Evolutionary conservation across 92 coral and sea anemone species (phyloP), one percentile per base, ranked within the genome.

Genomic region (Porites rus): DNA sequence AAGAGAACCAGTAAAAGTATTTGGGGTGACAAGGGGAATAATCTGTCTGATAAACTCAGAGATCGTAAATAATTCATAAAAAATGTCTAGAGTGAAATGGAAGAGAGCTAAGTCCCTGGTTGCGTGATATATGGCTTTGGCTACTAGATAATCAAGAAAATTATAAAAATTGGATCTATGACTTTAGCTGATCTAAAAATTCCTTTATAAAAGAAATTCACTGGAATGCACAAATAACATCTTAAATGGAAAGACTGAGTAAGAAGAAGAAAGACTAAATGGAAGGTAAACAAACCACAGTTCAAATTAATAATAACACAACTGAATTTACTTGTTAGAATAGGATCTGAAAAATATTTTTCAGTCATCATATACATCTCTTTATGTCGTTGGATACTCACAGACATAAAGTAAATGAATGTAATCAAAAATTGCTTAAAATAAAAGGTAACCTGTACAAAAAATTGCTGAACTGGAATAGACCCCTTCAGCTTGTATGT

Each of bases 21-120:
- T 20, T 1, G 54, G 72, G 58, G 19, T 16, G 24, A 83, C 43
- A 83, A 73, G 64, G 79, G 22, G 11, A 83, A 50, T 56, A 56
- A 56, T 43, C 50, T 61, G 87, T 43, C 80, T 60, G 80, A 74
- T 17, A 50, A 63, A 17, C 24, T 50, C 51, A 18, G 73, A 19
- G 31, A 69, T 53, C 12, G 46, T 86, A 38, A 71, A 86, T 60
- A 25, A 86, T 86, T 86, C 24, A 86, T 68, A 5, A 65, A 25
- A 46, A 19, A 43, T 54, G 86, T 79, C 86, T 86, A 25, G 18
- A 14, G 50, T 19, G 10, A 25, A 4, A 50, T 11, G 22, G 76
- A 16, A 3, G 12, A 51, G 43, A 66, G 16, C 31, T 51, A 46
- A 4, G 46, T 38, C 46, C 46, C 46, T 38, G 46, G 46, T 38